Percentiles rank a stretch among this genome's conserved stretches.
Conservation (phyloP, 2,797 vertebrate species). For the Fundulus diaphanus region DNA sequence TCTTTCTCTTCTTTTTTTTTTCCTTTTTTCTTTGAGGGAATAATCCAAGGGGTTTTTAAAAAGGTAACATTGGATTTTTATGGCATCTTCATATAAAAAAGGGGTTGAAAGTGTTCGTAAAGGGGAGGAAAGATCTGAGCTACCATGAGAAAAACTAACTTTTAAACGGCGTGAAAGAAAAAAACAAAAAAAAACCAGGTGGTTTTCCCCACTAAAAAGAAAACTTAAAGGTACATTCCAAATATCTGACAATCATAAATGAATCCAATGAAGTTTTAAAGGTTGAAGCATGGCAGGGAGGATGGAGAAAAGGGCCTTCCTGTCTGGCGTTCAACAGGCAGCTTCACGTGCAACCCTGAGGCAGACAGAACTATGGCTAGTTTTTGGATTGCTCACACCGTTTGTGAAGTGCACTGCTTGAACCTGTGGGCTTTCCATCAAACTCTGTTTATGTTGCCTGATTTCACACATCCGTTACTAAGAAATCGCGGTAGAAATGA, state of each 20-base stretch:
- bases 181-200: no score
- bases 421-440: slow-evolving; percentile 33
- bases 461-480: slow-evolving; percentile 41
- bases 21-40: slow-evolving; percentile 42
- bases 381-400: slow-evolving; percentile 62
- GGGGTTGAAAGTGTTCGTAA: slow-evolving; percentile 20
- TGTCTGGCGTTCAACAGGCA: slow-evolving; percentile 60
- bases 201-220: slow-evolving; percentile 24
- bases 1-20: no score
- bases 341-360: slow-evolving; percentile 81
- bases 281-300: slow-evolving; percentile 34
- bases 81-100: slow-evolving; percentile 51
- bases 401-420: slow-evolving; percentile 43
- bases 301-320: slow-evolving; percentile 48
- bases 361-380: slow-evolving; percentile 79
- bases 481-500: slow-evolving; percentile 18
- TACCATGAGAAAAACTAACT: slow-evolving; percentile 17
- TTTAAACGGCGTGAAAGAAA: background rate
- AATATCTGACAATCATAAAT: slow-evolving; percentile 77
- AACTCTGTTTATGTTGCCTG: slow-evolving; percentile 26
- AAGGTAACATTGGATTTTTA: slow-evolving; percentile 22
- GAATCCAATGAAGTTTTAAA: slow-evolving; percentile 55
- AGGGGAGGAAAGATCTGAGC: slow-evolving; percentile 41
- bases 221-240: slow-evolving; percentile 73
- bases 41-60: slow-evolving; percentile 34